Percentiles rank a stretch among this genome's conserved stretches.
These are phyloP conservation scores for Coilia nasus DNA, from an alignment of 2,797 vertebrate species.

Conservation along the genomic window DNA sequence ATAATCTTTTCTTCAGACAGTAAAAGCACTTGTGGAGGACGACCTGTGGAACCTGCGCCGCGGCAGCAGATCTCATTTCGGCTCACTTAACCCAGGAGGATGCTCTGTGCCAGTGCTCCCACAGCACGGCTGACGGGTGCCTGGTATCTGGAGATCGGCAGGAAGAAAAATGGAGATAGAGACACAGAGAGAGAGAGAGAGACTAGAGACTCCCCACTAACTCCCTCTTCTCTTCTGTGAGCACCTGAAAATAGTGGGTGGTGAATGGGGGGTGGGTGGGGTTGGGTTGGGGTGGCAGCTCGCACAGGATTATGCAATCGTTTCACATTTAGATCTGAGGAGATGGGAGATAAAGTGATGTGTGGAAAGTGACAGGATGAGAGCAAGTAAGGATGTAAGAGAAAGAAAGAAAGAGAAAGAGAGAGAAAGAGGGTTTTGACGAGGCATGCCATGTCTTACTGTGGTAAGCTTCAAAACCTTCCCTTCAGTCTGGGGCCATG, in stretches of 20 bases:
- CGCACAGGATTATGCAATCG: neutral
- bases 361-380: neutral
- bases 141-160: neutral
- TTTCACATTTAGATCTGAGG: neutral
- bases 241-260: neutral
- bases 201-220: neutral
- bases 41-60: neutral
- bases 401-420: neutral
- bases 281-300: neutral
- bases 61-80: conserved; percentile 3
- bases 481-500: neutral
- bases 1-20: neutral
- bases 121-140: neutral
- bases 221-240: neutral
- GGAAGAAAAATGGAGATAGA: neutral
- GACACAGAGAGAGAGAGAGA: neutral
- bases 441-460: neutral
- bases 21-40: conserved; percentile 14
- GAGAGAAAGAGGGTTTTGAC: neutral
- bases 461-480: neutral
- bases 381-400: neutral
- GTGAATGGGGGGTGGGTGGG: too few species aligned
- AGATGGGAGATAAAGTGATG: neutral
- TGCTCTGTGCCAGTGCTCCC: neutral
- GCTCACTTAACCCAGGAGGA: neutral